phyloP scores from a whole-genome alignment of 2,797 vertebrate genomes.

The Liasis olivaceus region DNA sequence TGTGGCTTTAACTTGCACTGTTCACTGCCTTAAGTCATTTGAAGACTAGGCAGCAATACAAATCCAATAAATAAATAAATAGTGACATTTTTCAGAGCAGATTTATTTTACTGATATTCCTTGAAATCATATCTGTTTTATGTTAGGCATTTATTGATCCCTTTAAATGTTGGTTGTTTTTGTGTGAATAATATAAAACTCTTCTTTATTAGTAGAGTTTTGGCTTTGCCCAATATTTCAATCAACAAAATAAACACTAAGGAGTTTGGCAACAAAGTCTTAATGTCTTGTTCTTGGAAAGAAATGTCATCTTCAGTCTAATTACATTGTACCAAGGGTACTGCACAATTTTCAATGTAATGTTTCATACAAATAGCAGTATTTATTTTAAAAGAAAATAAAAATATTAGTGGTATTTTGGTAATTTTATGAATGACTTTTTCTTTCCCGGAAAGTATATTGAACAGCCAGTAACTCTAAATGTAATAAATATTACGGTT shows the following conservation, averaged over 20 bases:
- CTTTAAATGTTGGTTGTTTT: background rate
- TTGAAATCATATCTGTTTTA: background rate
- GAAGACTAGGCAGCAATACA: too few relatives aligned
- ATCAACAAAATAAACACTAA: constrained; percentile 15
- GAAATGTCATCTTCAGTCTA: background rate
- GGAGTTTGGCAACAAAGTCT: constrained; percentile 7
- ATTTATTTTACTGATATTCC: background rate
- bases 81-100: background rate
- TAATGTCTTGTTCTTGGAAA: constrained; percentile 12
- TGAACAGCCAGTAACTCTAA: background rate
- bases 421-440: background rate
- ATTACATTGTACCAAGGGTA: background rate
- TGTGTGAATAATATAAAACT: background rate
- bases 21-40: too few relatives aligned
- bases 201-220: background rate
- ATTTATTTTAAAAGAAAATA: constrained; percentile 8
- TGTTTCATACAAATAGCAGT: constrained; percentile 27
- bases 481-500: background rate
- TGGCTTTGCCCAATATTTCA: background rate
- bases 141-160: background rate
- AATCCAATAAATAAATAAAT: too few relatives aligned
- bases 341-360: constrained; percentile 11
- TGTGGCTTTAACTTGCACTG: too few relatives aligned
- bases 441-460: background rate
- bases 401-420: constrained; percentile 5